phyloP scores from a whole-genome alignment of 2,888 invertebrate species.

The Drosophila setosimentum region DNA sequence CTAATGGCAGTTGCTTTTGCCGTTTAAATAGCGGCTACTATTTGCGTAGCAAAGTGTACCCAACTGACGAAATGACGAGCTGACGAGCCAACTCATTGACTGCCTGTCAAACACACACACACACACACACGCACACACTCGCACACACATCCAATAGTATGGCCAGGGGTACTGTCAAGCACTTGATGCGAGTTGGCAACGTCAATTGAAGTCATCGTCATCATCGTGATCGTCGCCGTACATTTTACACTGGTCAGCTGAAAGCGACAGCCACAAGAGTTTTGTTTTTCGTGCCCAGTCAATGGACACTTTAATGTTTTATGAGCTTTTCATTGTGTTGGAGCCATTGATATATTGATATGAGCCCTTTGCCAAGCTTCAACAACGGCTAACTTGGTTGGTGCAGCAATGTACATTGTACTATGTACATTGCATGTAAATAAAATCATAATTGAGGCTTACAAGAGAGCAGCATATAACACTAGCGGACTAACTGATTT shows the following conservation, averaged over 20 bases:
- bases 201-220: slow-evolving; percentile 40
- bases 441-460: slow-evolving; percentile 30
- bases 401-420: neutral
- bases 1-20: slow-evolving; percentile 68
- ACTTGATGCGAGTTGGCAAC: slow-evolving; percentile 31
- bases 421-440: neutral
- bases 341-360: slow-evolving; percentile 32
- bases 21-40: slow-evolving; percentile 65
- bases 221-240: slow-evolving; percentile 14
- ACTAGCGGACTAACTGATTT: slow-evolving; percentile 47
- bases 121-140: slow-evolving; percentile 4
- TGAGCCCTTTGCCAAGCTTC: slow-evolving; percentile 25
- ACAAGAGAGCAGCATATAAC: slow-evolving; percentile 1
- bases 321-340: slow-evolving; percentile 19
- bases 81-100: slow-evolving; percentile 35
- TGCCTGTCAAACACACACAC: slow-evolving; percentile 38
- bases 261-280: slow-evolving; percentile 31
- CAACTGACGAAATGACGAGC: slow-evolving; percentile 44
- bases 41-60: slow-evolving; percentile 77
- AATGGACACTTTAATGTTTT: slow-evolving; percentile 32
- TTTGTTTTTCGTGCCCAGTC: slow-evolving; percentile 19
- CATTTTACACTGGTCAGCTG: slow-evolving; percentile 21
- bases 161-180: slow-evolving; percentile 17
- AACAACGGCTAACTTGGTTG: slow-evolving; percentile 5
- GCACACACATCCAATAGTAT: neutral